These are phyloP conservation scores for Imbricaverruca yamaguchii DNA, from an alignment of 2,888 invertebrate species.

Conservation along the genomic window DNA sequence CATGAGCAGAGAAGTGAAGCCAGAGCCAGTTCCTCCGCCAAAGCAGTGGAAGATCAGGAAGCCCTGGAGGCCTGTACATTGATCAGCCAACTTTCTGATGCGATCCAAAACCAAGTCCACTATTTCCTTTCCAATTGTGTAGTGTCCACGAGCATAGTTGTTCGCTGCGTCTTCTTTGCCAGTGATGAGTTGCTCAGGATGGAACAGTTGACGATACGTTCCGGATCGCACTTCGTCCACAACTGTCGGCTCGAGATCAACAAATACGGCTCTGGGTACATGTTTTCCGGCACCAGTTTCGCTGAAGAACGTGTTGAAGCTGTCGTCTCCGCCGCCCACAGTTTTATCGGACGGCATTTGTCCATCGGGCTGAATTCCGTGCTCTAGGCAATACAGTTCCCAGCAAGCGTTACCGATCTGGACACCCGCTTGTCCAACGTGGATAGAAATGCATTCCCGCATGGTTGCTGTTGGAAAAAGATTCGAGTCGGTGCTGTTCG, in stretches of 20 bases:
- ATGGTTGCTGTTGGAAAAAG: conserved; percentile 1
- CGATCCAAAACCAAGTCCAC: conserved; percentile 64
- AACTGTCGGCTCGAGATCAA: conserved; percentile 93
- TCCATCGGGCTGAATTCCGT: conserved; percentile 59
- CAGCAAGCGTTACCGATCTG: conserved; percentile 38
- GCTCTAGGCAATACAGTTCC: conserved; percentile 40
- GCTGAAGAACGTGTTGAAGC: conserved; percentile 89
- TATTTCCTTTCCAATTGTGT: conserved; percentile 64
- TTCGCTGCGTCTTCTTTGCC: conserved; percentile 47
- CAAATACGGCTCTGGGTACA: conserved; percentile 88
- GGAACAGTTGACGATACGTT: conserved; percentile 46
- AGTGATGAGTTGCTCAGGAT: conserved; percentile 50
- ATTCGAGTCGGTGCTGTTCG: background rate
- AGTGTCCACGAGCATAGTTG: conserved; percentile 55
- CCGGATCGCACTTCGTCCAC: conserved; percentile 51
- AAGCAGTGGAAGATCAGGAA: conserved; percentile 88
- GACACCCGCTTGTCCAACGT: conserved; percentile 33
- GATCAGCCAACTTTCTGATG: conserved; percentile 68
- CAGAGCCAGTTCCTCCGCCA: conserved; percentile 88
- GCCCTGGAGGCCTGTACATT: conserved; percentile 58
- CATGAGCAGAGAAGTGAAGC: conserved; percentile 94
- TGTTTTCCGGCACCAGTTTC: conserved; percentile 95
- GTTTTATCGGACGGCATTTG: conserved; percentile 86
- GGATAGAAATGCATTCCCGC: conserved; percentile 33
- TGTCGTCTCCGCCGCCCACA: conserved; percentile 78